A percentile compares a stretch with the other conserved stretches of the same genome.
These are phyloP conservation scores for Osmerus mordax DNA, from an alignment of 2,113 vertebrate genomes.

Conservation along the genomic window DNA sequence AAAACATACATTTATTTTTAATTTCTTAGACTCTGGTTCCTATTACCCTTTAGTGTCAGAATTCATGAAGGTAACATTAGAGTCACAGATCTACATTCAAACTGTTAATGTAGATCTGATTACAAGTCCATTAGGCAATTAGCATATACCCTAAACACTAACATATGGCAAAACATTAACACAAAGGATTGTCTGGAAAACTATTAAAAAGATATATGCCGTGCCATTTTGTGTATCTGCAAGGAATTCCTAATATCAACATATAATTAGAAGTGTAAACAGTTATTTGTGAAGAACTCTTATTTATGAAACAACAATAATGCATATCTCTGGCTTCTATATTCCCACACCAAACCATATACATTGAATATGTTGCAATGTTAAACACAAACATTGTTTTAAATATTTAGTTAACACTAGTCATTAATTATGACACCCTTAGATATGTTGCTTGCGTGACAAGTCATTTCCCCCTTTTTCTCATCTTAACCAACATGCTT, in stretches of 20 bases:
- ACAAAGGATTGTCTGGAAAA: slow-evolving; percentile 10
- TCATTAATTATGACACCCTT: slow-evolving; percentile 24
- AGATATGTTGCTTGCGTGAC: slow-evolving; percentile 53
- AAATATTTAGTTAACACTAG: slow-evolving; percentile 2
- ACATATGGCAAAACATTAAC: slow-evolving; percentile 38
- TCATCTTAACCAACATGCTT: slow-evolving; percentile 30
- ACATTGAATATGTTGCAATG: background rate
- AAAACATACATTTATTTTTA: too few relatives aligned
- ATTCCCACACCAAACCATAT: background rate
- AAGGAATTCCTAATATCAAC: slow-evolving; percentile 17
- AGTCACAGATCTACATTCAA: too few relatives aligned
- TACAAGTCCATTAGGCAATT: slow-evolving; percentile 19
- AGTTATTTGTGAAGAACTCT: background rate
- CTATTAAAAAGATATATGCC: background rate
- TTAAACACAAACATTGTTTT: slow-evolving; percentile 24
- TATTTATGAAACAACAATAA: background rate
- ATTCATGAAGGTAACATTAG: too few relatives aligned
- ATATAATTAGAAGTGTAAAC: background rate
- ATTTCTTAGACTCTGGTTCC: too few relatives aligned
- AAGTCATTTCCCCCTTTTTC: slow-evolving; percentile 33
- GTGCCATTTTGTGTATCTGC: slow-evolving; percentile 1
- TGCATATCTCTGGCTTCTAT: background rate
- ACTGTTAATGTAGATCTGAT: slow-evolving; percentile 9
- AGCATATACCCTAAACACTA: slow-evolving; percentile 39
- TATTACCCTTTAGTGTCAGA: too few relatives aligned